Percentiles rank a stretch among this genome's conserved stretches.
These are phyloP conservation scores for Dysmachus trigonus DNA, from an alignment of 2,888 invertebrate genomes.

Conservation along the genomic window DNA sequence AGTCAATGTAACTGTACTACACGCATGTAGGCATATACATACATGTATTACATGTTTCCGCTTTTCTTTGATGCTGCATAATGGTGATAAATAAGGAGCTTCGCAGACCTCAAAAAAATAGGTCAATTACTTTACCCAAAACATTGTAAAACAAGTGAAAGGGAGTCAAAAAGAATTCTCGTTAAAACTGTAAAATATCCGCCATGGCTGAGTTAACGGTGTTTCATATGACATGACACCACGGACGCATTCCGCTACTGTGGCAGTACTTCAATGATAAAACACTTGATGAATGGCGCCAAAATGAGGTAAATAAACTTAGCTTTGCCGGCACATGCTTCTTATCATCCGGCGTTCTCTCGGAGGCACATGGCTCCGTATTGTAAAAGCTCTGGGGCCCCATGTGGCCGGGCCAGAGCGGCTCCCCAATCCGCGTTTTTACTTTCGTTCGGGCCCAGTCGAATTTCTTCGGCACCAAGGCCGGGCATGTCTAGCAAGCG, in stretches of 20 bases:
- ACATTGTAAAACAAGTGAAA: neutral
- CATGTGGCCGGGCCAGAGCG: neutral
- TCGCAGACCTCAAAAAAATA: neutral
- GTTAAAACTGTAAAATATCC: neutral
- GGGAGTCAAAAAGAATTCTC: neutral
- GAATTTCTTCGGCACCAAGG: neutral
- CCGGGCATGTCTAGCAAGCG: neutral
- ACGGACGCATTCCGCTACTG: neutral
- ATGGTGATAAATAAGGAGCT: neutral
- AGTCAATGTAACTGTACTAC: too few species aligned
- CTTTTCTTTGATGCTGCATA: neutral
- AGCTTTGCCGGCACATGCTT: neutral
- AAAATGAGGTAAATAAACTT: constrained; percentile 2
- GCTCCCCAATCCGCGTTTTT: neutral
- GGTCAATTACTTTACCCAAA: neutral
- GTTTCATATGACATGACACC: neutral
- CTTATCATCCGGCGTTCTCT: neutral
- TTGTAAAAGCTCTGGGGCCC: neutral
- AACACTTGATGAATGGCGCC: neutral
- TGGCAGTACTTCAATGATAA: neutral
- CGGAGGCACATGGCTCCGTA: neutral
- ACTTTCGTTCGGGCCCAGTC: neutral
- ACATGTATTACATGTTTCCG: neutral
- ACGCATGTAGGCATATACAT: too few species aligned
- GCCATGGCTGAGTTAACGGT: neutral